These are phyloP conservation scores for Elmis aenea DNA, from an alignment of 2,888 invertebrate genomes.

Conservation along the genomic window DNA sequence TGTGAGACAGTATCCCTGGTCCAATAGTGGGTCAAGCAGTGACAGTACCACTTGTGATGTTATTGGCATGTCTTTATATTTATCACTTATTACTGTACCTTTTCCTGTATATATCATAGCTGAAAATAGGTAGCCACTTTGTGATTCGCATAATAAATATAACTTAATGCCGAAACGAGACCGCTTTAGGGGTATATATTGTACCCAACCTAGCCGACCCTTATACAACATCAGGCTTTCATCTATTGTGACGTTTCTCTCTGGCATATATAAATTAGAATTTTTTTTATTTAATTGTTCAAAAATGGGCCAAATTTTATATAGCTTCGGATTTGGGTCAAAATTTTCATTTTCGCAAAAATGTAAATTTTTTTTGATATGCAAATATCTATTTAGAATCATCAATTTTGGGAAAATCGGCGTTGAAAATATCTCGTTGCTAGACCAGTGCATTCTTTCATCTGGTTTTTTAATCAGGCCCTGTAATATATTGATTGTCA, in stretches of 20 bases:
- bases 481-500: no score
- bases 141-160: constrained; percentile 33
- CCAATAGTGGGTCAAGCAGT: constrained; percentile 6
- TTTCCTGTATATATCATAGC: constrained; percentile 29
- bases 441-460: no score
- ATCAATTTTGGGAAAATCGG: no score
- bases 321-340: constrained; percentile 17
- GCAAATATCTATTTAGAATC: no score
- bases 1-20: not conserved
- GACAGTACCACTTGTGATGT: constrained; percentile 9
- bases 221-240: constrained; percentile 30
- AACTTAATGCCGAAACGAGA: no score
- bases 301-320: constrained; percentile 21
- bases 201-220: constrained; percentile 31
- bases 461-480: no score
- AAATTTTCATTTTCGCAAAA: no score
- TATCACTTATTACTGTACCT: constrained; percentile 8
- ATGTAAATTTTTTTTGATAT: no score
- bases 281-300: constrained; percentile 10
- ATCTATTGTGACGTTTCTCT: constrained; percentile 25
- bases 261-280: constrained; percentile 11
- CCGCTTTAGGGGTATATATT: constrained; percentile 34
- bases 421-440: no score
- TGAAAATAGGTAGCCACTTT: constrained; percentile 27
- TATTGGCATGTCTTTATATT: constrained; percentile 9